Evolutionary conservation across 2,888 invertebrate genomes (phyloP).

Genomic region (Nasonovia ribisnigri): DNA sequence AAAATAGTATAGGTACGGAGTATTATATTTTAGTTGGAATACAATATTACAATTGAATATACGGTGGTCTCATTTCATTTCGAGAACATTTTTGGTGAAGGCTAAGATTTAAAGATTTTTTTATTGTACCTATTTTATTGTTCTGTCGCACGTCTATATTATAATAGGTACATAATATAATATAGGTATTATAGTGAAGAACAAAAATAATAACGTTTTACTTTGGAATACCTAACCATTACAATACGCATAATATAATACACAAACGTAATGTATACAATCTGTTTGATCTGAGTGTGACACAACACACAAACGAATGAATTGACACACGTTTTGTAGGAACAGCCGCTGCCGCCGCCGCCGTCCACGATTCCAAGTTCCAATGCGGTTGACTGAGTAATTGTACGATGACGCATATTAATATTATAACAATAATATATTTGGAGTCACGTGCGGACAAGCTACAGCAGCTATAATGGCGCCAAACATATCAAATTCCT

Average conservation of each 20-base stretch:
- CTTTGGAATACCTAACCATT: not conserved
- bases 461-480: not conserved
- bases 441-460: not conserved
- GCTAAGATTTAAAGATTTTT: not conserved
- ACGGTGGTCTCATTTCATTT: not conserved
- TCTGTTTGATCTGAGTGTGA: not conserved
- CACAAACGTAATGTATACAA: not conserved
- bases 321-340: not conserved
- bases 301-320: not conserved
- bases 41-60: not conserved
- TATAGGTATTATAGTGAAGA: not conserved
- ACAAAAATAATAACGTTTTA: not conserved
- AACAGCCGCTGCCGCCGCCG: not conserved
- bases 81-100: not conserved
- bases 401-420: not conserved
- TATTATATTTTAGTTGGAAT: not conserved
- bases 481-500: not conserved
- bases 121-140: slow-evolving; percentile 6
- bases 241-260: not conserved
- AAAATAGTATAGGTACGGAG: not conserved
- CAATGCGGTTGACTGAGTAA: not conserved
- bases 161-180: not conserved
- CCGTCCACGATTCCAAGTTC: not conserved
- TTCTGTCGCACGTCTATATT: not conserved
- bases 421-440: not conserved